These are phyloP conservation scores for Apodemia zela DNA, from an alignment of 2,888 invertebrate species.

Conservation along the genomic window DNA sequence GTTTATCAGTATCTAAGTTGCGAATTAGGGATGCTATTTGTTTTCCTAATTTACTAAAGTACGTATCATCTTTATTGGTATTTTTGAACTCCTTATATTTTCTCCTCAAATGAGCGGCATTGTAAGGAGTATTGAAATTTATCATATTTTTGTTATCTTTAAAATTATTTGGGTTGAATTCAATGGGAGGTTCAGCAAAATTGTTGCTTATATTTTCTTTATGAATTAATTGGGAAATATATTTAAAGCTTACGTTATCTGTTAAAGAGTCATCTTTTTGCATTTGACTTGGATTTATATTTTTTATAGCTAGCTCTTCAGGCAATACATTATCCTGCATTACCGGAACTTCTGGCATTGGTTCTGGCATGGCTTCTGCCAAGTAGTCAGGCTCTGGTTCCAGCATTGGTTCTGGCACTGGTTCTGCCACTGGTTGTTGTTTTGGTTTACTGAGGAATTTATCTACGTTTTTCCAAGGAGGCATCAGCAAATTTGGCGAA, in stretches of 20 bases:
- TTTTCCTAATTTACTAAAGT: conserved; percentile 59
- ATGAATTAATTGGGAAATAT: conserved; percentile 63
- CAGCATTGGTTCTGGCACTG: too few relatives aligned
- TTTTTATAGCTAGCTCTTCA: conserved; percentile 28
- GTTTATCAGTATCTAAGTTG: conserved; percentile 44
- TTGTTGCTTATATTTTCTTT: conserved; percentile 46
- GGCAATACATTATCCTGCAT: conserved; percentile 30
- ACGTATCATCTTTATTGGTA: conserved; percentile 43
- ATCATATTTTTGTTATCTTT: conserved; percentile 25
- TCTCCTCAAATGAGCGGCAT: conserved; percentile 24
- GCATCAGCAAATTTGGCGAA: conserved; percentile 22
- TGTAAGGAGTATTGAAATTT: conserved; percentile 25
- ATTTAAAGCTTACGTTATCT: conserved; percentile 58
- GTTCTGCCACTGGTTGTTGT: too few relatives aligned
- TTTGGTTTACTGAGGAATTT: not conserved
- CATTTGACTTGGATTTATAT: conserved; percentile 27
- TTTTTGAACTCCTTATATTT: conserved; percentile 31
- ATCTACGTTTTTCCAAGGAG: conserved; percentile 34
- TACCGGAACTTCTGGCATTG: not conserved
- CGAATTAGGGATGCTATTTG: conserved; percentile 66
- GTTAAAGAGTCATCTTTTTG: conserved; percentile 29
- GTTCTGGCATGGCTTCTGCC: not conserved
- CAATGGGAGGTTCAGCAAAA: conserved; percentile 30
- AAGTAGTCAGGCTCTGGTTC: too few relatives aligned
- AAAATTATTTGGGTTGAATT: conserved; percentile 33